phyloP scores from a whole-genome alignment of 2,888 invertebrate genomes.

The Cordylochernes scorpioides region DNA sequence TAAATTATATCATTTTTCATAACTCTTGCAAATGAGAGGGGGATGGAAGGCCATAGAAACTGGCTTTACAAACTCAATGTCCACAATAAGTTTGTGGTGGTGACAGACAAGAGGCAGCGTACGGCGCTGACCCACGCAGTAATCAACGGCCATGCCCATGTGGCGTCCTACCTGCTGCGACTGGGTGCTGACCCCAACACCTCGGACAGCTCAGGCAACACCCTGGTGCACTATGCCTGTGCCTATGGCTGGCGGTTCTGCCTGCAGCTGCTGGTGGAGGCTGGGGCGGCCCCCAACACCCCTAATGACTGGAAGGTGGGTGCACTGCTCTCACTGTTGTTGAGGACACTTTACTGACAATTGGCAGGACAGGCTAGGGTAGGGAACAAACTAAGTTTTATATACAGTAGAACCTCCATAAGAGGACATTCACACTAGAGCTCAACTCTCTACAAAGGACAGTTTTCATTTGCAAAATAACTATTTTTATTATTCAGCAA shows the following conservation, averaged over 20 bases:
- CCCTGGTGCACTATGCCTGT: constrained; percentile 27
- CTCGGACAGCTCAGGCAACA: constrained; percentile 27
- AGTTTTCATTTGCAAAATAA: no score
- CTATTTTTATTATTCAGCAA: no score
- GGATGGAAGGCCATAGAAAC: not conserved
- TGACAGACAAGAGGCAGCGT: constrained; percentile 24
- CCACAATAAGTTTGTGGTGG: not conserved
- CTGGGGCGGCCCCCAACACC: constrained; percentile 20
- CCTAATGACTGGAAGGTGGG: constrained; percentile 25
- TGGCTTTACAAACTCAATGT: not conserved
- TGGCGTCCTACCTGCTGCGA: constrained; percentile 24
- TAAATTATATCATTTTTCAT: not conserved
- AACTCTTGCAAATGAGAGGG: not conserved
- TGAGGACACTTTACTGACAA: no score
- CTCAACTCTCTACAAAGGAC: no score
- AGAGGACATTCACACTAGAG: no score
- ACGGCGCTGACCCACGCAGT: constrained; percentile 28
- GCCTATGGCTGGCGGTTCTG: constrained; percentile 30
- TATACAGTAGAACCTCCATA: no score
- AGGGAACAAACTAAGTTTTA: no score
- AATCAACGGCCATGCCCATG: constrained; percentile 27
- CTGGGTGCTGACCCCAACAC: constrained; percentile 24
- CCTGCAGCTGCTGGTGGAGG: constrained; percentile 24
- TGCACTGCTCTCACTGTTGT: no score
- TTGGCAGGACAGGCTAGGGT: no score